Conservation (phyloP, 2,113 vertebrate genomes). For the Heterotis niloticus region DNA sequence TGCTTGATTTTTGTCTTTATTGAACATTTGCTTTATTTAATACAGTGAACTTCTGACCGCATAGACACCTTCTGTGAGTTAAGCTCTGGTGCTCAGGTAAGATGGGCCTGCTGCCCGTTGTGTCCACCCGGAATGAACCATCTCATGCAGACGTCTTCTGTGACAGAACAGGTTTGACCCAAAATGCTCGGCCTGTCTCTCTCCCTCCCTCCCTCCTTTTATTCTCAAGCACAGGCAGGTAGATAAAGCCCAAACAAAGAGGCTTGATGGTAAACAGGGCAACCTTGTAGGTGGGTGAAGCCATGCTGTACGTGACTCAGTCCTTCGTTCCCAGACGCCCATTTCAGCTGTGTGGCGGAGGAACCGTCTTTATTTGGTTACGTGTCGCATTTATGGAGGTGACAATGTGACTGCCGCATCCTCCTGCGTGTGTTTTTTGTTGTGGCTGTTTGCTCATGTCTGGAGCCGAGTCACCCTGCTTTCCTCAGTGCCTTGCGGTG, state of each 20-base stretch:
- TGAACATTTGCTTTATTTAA: no score
- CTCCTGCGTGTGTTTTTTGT: constrained; percentile 31
- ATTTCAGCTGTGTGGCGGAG: neutral
- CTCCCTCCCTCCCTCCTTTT: neutral
- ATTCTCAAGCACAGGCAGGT: neutral
- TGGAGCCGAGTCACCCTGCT: neutral
- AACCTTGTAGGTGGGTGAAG: neutral
- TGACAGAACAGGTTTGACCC: no score
- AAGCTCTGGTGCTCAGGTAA: no score
- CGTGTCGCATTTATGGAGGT: neutral
- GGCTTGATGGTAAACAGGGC: neutral
- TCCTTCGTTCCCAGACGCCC: neutral
- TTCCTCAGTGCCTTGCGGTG: neutral
- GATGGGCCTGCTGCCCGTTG: no score
- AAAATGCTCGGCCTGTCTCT: neutral
- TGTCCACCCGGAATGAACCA: no score
- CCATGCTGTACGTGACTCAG: constrained; percentile 16
- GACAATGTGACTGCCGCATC: constrained; percentile 7
- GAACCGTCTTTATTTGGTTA: neutral
- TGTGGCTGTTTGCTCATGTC: constrained; percentile 34
- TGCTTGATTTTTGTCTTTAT: no score
- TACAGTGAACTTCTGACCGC: no score
- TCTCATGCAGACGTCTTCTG: no score
- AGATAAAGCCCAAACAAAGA: neutral
- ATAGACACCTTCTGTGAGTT: no score